Percentiles rank a stretch among this genome's conserved stretches.
Conservation (phyloP, 1,140 invertebrate species). For the Drosophila saltans region DNA sequence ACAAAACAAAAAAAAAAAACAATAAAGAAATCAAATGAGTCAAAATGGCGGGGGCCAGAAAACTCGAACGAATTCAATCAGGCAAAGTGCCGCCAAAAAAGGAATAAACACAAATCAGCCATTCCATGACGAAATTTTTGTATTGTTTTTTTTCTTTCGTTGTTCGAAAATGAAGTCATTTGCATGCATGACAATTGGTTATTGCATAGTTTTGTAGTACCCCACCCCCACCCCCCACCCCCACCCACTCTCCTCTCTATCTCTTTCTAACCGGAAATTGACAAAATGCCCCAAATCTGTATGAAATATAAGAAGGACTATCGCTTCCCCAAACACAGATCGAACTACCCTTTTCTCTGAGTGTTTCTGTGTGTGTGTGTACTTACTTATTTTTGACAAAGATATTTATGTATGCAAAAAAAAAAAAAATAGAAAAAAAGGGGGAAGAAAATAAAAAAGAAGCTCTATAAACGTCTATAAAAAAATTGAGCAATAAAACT, state of each 20-base stretch:
- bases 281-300: slow-evolving; percentile 50
- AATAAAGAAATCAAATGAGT: slow-evolving; percentile 54
- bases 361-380: slow-evolving; percentile 22
- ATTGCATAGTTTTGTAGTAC: slow-evolving; percentile 73
- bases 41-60: slow-evolving; percentile 10
- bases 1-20: slow-evolving; percentile 38
- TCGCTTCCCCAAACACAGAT: slow-evolving; percentile 25
- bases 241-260: slow-evolving; percentile 41
- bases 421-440: neutral
- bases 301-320: slow-evolving; percentile 7
- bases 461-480: slow-evolving; percentile 80
- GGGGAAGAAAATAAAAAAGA: slow-evolving; percentile 51
- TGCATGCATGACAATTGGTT: slow-evolving; percentile 82
- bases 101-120: slow-evolving; percentile 19
- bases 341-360: slow-evolving; percentile 68
- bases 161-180: slow-evolving; percentile 75
- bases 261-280: slow-evolving; percentile 52
- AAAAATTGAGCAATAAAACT: slow-evolving; percentile 68
- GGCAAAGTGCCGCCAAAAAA: slow-evolving; percentile 59
- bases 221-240: slow-evolving; percentile 62
- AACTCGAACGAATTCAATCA: slow-evolving; percentile 68
- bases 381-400: slow-evolving; percentile 15
- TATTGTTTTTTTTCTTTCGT: too few species aligned
- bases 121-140: slow-evolving; percentile 42
- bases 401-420: slow-evolving; percentile 54